phyloP scores from a whole-genome alignment of 2,797 vertebrate species.

The Crocodylus rhombifer region DNA sequence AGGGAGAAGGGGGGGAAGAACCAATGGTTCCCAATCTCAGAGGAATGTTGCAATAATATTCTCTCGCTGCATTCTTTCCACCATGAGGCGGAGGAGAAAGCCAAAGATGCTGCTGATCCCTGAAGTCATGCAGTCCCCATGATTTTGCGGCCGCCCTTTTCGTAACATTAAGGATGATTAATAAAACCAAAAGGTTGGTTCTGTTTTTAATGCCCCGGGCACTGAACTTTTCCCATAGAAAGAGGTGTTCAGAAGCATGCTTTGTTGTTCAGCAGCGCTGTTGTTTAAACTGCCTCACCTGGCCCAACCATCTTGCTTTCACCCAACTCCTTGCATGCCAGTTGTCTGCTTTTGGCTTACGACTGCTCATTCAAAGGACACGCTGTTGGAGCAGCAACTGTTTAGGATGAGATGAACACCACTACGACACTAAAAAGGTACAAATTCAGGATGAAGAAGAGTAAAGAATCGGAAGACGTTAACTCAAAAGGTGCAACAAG shows the following conservation, averaged over 20 bases:
- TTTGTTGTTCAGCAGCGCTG: neutral
- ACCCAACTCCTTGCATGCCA: neutral
- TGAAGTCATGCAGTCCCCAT: neutral
- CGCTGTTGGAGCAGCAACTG: slow-evolving; percentile 55
- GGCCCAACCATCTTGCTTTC: neutral
- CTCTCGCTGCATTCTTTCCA: fast-evolving
- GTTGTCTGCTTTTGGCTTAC: slow-evolving; percentile 22
- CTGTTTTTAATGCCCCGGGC: neutral
- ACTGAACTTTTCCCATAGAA: slow-evolving; percentile 1
- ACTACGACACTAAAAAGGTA: neutral
- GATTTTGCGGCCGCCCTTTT: neutral
- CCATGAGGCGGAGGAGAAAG: neutral
- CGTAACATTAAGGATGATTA: neutral
- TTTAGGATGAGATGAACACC: slow-evolving; percentile 35
- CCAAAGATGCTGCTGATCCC: neutral
- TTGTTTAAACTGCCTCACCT: neutral
- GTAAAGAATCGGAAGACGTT: neutral
- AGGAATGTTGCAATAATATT: neutral
- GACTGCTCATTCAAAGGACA: slow-evolving; percentile 21
- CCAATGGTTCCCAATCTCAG: neutral
- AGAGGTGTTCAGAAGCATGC: neutral
- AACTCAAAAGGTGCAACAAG: slow-evolving; percentile 26
- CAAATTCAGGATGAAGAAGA: neutral
- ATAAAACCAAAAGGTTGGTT: neutral
- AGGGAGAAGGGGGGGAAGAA: neutral